Percentiles rank a stretch among this genome's conserved stretches.
Evolutionary conservation across 2,888 invertebrate genomes (phyloP).

Genomic region (Trissolcus brochymenae): DNA sequence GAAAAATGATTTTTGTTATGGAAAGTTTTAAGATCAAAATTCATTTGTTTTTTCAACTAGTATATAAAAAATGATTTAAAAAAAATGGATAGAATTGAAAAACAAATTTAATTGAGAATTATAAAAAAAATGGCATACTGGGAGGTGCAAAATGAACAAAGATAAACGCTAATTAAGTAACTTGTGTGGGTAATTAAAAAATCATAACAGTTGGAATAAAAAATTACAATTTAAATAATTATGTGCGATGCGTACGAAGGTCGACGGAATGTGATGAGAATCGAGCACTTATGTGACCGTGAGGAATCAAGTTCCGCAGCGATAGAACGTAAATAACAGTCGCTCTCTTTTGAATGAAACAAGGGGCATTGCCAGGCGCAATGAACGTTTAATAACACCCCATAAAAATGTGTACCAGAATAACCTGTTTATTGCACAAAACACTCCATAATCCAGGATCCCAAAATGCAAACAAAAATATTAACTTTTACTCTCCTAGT

Average conservation of each 20-base stretch:
- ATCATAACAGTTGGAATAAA: constrained; percentile 22
- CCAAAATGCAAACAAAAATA: no score
- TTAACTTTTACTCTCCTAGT: no score
- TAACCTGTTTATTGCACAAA: constrained; percentile 24
- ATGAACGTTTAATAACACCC: constrained; percentile 32
- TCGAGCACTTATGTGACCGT: constrained; percentile 39
- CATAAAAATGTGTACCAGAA: constrained; percentile 22
- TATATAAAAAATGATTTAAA: no score
- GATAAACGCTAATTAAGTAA: constrained; percentile 1
- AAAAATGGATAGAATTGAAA: no score
- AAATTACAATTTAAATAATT: constrained; percentile 41
- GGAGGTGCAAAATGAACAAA: no score
- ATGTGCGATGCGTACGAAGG: constrained; percentile 26
- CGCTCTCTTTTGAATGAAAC: constrained; percentile 18
- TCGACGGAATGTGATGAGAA: constrained; percentile 36
- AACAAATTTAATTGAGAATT: no score
- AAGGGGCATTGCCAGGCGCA: constrained; percentile 8
- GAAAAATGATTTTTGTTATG: no score
- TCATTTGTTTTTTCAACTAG: no score
- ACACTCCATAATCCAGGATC: constrained; percentile 1
- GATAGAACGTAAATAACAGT: constrained; percentile 37
- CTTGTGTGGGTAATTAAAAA: constrained; percentile 9
- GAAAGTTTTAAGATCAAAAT: no score
- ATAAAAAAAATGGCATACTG: no score
- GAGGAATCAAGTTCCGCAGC: constrained; percentile 46